Conservation (phyloP, 2,113 vertebrate species). For the Mormyrus iriodes region DNA sequence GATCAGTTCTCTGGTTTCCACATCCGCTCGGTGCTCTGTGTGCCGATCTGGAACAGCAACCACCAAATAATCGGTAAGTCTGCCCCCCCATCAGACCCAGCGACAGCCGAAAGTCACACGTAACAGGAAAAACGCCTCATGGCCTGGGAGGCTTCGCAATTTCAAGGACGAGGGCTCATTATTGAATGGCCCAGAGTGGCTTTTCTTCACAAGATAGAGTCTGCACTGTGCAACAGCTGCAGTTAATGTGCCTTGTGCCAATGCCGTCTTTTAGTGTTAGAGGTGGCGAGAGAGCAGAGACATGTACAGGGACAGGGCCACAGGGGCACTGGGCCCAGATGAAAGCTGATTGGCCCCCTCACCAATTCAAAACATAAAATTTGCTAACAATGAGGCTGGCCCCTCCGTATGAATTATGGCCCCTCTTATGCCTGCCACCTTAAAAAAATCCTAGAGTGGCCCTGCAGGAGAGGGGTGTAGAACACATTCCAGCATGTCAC, state of each 20-base stretch:
- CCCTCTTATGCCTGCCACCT: not conserved
- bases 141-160: not conserved
- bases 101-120: slow-evolving; percentile 11
- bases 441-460: not conserved
- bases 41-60: slow-evolving; percentile 97
- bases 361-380: not conserved
- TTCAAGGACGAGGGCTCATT: not conserved
- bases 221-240: not conserved
- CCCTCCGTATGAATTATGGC: not conserved
- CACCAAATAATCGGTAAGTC: slow-evolving; percentile 97
- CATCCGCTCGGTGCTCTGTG: slow-evolving; percentile 93
- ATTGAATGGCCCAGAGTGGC: not conserved
- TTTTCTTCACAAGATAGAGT: not conserved
- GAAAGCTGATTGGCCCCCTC: not conserved
- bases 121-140: not conserved
- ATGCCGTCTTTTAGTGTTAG: not conserved
- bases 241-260: not conserved
- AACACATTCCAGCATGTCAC: not conserved
- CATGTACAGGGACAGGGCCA: not conserved
- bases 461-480: not conserved
- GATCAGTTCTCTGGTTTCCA: slow-evolving; percentile 97
- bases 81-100: not conserved
- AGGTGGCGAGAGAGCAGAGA: not conserved
- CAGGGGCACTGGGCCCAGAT: not conserved
- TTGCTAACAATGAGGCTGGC: not conserved